Conservation (phyloP, 2,888 invertebrate genomes). For the Lamproptera curius region DNA sequence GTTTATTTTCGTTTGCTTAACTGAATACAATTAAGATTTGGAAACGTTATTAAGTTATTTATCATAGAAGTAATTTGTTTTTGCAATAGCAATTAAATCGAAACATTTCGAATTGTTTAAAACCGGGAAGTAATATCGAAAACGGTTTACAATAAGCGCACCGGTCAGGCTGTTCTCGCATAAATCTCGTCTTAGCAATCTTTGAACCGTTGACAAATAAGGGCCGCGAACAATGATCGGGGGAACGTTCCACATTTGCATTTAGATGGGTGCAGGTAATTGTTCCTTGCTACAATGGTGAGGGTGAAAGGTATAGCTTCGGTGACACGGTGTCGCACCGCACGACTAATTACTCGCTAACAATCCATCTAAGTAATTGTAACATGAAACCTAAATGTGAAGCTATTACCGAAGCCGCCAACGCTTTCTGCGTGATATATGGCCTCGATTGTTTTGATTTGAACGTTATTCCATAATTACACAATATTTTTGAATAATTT, state of each 20-base stretch:
- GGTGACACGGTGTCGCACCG: conserved; percentile 28
- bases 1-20: no score
- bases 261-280: conserved; percentile 66
- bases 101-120: no score
- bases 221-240: conserved; percentile 61
- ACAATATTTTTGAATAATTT: no score
- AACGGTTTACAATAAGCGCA: background rate
- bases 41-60: background rate
- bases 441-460: no score
- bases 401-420: background rate
- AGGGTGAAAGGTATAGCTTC: conserved; percentile 29
- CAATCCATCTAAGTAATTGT: conserved; percentile 32
- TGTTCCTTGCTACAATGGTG: conserved; percentile 33
- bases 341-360: conserved; percentile 49
- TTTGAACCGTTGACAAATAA: conserved; percentile 54
- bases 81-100: no score
- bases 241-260: conserved; percentile 63
- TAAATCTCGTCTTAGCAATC: conserved; percentile 42
- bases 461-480: no score
- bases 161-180: conserved; percentile 26
- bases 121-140: background rate
- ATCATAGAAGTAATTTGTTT: no score
- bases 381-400: conserved; percentile 12
- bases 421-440: no score
- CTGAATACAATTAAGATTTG: no score